Base-by-base conservation (phyloP, 2,797 vertebrate species). In the Tenualosa thibaudeaui region DNA sequence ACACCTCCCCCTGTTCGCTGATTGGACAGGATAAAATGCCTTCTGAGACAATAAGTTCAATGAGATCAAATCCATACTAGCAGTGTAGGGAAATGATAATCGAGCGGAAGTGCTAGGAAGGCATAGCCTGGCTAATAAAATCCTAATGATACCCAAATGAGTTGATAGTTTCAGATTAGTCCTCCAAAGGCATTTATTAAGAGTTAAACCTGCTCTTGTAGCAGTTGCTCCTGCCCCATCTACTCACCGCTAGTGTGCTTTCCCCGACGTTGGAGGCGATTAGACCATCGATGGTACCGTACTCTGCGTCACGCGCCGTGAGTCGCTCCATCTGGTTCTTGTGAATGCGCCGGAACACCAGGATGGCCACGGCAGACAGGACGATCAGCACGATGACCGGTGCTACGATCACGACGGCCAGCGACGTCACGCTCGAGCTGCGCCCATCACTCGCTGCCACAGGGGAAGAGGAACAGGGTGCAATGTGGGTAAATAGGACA, bases 241-340 rank as follows among this genome's bases (percentile, higher is more conserved):
- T 26, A 95, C 98, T 98, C 92, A 99, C 98, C 90, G 98, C 98
- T 89, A 99, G 90, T 0, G 98, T 99, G 95, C 96, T 99, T 88
- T 99, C 98, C 51, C 98, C 98, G 65, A 99, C 98, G 0, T 99
- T 99, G 15, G 98, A 99, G 0, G 98, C 97, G 82, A 99, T 99
- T 81, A 99, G 97, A 8, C 98, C 98, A 78, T 99, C 98, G 0
- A 99, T 97, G 3, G 98, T 97, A 85, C 98, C 98, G 0, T 98
- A 99, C 68, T 99, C 98, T 0, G 97, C 97, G 54, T 99, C 98
- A 62, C 97, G 94, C 0, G 97, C 95, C 0, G 96, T 98, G 50
- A 99, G 94, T 54, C 97, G 94, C 90, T 99, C 97, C 96, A 99
- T 97, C 82, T 97, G 97, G 89, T 95, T 96, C 81, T 95, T 95